Evolutionary conservation across 37 sponge, comb jelly and placozoan species (phyloP), one percentile per base, ranked within the genome.

Genomic region (Eunapius fragilis): DNA sequence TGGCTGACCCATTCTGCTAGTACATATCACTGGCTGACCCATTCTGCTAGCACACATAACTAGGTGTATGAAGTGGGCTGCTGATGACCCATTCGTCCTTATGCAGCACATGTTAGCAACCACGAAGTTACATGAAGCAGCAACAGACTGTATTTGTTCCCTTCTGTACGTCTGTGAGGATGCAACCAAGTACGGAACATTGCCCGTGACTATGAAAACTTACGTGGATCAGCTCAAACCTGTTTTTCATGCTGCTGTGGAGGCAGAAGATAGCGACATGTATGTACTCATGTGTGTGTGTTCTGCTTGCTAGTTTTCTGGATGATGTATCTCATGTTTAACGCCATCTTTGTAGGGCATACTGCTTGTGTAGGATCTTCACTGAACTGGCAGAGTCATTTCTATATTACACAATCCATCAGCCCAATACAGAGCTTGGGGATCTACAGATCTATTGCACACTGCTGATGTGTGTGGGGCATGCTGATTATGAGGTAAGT

Each of bases 301-400:
- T 27, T 0, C 34, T 85, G 33, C n/a, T n/a, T n/a, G n/a, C n/a
- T n/a, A n/a, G n/a, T n/a, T n/a, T n/a, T n/a, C n/a, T n/a, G n/a
- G n/a, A n/a, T n/a, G n/a, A n/a, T n/a, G n/a, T n/a, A n/a, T n/a
- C n/a, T n/a, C n/a, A n/a, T n/a, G n/a, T n/a, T n/a, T n/a, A n/a
- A n/a, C n/a, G n/a, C n/a, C n/a, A 25, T 23, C 67, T 26, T 80
- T 38, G 34, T 68, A 93, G 92, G 74, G 92, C 95, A 2, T 36
- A 83, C 71, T 80, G 85, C 37, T 33, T 96, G 75, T 90, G 94
- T 37, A 86, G 89, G 25, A 84, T 96, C 34, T 96, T 96, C 80
- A 93, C 94, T 26, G 94, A 93, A 36, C 37, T 93, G 87, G 94
- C 87, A 10, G 94, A 93, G 84, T 67, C 92, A 48, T 89, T 96